These are phyloP conservation scores for Ophion costatus DNA, from an alignment of 2,888 invertebrate genomes.

Conservation along the genomic window DNA sequence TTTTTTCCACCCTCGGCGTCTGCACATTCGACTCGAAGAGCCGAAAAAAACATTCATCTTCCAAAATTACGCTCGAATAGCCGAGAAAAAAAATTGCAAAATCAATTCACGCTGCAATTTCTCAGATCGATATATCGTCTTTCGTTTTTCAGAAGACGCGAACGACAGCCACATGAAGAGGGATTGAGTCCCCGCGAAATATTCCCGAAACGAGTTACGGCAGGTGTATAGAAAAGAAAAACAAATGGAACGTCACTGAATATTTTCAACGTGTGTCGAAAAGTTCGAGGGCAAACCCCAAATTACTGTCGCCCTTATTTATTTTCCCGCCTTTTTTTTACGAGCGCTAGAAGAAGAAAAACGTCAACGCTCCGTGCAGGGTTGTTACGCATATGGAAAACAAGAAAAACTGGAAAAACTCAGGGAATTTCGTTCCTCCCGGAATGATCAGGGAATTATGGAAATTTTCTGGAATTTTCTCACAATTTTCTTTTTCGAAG, in stretches of 20 bases:
- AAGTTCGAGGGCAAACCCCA: background rate
- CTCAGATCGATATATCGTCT: background rate
- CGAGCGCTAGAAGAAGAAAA: slow-evolving; percentile 15
- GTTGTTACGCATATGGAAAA: too few species aligned
- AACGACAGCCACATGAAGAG: slow-evolving; percentile 79
- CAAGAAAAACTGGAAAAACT: too few species aligned
- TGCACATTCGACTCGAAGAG: background rate
- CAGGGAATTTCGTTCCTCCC: too few species aligned
- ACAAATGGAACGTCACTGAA: background rate
- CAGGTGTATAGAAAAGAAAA: slow-evolving; percentile 3
- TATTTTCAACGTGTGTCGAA: background rate
- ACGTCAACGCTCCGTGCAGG: background rate
- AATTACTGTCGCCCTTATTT: slow-evolving; percentile 10
- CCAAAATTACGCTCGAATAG: background rate
- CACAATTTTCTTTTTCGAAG: too few species aligned
- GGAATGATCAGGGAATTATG: too few species aligned
- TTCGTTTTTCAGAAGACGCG: slow-evolving; percentile 55
- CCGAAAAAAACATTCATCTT: background rate
- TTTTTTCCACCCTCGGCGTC: background rate
- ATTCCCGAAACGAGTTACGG: slow-evolving; percentile 8
- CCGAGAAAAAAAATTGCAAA: background rate
- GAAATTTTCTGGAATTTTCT: too few species aligned
- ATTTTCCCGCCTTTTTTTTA: background rate
- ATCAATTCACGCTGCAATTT: background rate
- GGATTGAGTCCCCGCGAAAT: slow-evolving; percentile 72